Base-by-base conservation (phyloP, 2,888 invertebrate genomes). In the Pyrocoelia pectoralis region DNA sequence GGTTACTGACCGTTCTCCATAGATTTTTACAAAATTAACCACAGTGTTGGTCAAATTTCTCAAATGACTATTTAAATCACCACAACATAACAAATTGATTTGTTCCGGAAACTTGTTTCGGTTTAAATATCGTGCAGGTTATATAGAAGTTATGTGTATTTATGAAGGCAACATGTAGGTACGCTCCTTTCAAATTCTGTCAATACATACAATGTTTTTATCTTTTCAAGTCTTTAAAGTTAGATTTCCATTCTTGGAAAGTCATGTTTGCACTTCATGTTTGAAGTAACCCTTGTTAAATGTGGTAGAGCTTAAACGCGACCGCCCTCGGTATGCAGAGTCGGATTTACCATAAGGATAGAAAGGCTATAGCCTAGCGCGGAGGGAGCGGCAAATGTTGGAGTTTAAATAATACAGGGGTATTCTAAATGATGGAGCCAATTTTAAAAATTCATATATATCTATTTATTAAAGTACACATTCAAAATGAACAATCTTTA, bases 11-110 rank as follows among this genome's bases (percentile, higher is more conserved):
- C 46, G 46, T 17, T 17, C 17, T 17, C 18, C 6, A 46, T 46
- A 15, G 17, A n/a, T 46, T 46, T 17, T 10, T 46, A 46, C 61
- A 41, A 56, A 61, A 61, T 61, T 56, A 61, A 61, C 61, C 61
- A 61, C 61, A 61, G 17, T 56, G 55, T 56, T 56, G 61, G 61
- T 56, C 56, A 52, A 18, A 56, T 61, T 61, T 29, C 41, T 52
- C 43, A 53, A 51, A 51, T 29, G 17, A n/a, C 58, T 4, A 40
- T 59, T 53, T 54, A n/a, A 55, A 49, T 60, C 54, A 54, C 49
- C 60, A 60, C 33, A 60, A 60, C 40, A 60, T 49, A 55, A 60
- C 60, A 24, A 60, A 60, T 60, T 18, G 54, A 60, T 60, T 54
- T 50, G 54, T 60, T 55, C 46, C 40, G 54, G 54, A 14, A 38